A percentile compares a stretch with the other conserved stretches of the same genome.
These are phyloP conservation scores for Sericinus montela DNA, from an alignment of 2,888 invertebrate genomes.

Conservation along the genomic window DNA sequence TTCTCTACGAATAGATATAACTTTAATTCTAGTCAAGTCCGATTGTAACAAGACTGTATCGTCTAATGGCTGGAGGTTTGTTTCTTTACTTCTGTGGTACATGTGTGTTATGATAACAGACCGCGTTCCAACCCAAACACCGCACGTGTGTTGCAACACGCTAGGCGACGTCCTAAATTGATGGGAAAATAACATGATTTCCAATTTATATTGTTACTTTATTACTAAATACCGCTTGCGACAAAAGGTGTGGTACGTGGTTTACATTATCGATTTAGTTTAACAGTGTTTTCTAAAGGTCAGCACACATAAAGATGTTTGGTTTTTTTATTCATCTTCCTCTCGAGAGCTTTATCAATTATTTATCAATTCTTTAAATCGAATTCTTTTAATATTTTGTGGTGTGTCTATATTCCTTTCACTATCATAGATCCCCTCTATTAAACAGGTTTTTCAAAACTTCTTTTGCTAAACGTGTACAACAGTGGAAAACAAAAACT, in stretches of 20 bases:
- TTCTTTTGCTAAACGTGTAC: no score
- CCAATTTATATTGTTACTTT: conserved; percentile 7
- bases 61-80: conserved; percentile 1
- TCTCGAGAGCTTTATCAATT: no score
- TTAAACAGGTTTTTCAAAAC: no score
- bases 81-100: conserved; percentile 3
- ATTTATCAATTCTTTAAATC: no score
- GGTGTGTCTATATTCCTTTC: no score
- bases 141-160: conserved; percentile 10
- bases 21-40: background rate
- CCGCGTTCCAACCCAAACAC: conserved; percentile 22
- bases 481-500: no score
- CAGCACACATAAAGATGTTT: no score
- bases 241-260: conserved; percentile 5
- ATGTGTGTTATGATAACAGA: conserved; percentile 26
- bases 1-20: background rate
- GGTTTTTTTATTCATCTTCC: no score
- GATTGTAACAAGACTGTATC: conserved; percentile 6
- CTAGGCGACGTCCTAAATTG: conserved; percentile 6
- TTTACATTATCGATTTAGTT: background rate
- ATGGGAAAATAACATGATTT: conserved; percentile 13
- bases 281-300: background rate
- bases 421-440: no score
- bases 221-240: conserved; percentile 11
- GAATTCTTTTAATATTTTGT: no score